Conservation (phyloP, 2,113 vertebrate species). For the Chroicocephalus ridibundus region DNA sequence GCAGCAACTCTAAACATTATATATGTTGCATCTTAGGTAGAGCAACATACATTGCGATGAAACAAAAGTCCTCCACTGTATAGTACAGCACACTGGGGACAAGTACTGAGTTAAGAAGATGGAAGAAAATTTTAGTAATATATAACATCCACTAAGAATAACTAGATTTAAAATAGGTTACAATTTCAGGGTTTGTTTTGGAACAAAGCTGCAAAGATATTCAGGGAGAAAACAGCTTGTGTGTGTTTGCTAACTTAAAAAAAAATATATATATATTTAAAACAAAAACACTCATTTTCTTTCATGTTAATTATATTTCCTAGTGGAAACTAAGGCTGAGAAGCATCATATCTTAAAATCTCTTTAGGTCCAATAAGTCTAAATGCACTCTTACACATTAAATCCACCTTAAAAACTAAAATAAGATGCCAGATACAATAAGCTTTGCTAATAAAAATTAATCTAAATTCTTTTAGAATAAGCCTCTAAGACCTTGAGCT, state of each 20-base stretch:
- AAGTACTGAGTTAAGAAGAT: slow-evolving; percentile 9
- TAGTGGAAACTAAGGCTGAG: background rate
- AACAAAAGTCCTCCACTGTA: background rate
- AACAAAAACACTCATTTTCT: background rate
- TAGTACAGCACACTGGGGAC: background rate
- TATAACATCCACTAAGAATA: background rate
- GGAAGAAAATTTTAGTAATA: background rate
- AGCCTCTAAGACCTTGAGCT: background rate
- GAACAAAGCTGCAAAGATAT: background rate
- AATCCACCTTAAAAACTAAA: background rate
- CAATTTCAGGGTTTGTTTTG: background rate
- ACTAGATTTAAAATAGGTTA: background rate
- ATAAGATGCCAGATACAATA: background rate
- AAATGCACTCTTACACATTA: background rate
- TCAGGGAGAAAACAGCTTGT: background rate
- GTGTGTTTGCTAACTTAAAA: background rate
- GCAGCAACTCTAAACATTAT: background rate
- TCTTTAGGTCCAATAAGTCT: background rate
- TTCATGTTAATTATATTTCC: background rate
- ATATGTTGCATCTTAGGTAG: background rate
- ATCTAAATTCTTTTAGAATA: background rate
- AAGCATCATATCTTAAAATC: background rate
- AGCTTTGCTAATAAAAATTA: background rate
- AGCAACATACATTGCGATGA: background rate
- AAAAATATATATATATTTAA: background rate